Base-by-base conservation (phyloP, 2,888 invertebrate genomes). In the Chymomyza caudatula region DNA sequence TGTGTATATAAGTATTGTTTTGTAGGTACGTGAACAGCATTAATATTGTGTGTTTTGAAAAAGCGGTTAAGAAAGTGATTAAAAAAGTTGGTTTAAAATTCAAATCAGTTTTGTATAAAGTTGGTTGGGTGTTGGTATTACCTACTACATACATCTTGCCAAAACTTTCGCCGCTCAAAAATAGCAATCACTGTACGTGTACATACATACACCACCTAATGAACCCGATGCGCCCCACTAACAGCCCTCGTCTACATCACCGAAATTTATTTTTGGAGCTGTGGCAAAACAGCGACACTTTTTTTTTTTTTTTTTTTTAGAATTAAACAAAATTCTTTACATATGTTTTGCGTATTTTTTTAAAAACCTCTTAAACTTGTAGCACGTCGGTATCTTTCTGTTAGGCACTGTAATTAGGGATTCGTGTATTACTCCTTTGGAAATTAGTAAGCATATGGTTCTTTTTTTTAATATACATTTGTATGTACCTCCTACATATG, bases 201-300 rank as follows among this genome's bases (percentile, higher is more conserved):
- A 67, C 49, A 57, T 68, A 59, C 52, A 60, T 44, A 17, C 19
- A 37, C 29, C 19, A 37, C 29, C 29, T 37, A 37, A 37, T 37
- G 29, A 37, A 37, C 29, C 29, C 47, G 47, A 47, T 47, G 44
- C 44, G 44, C 43, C 25, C 56, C 53, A 55, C 19, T 29, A 37
- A 37, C 69, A 61, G 67, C 76, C 70, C 71, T 69, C 73, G 55
- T 63, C 77, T 72, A 69, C 68, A 68, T 65, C 69, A 68, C 66
- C 69, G 65, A 81, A 78, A 80, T 80, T 74, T 80, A 80, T 80
- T 80, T 80, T 84, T 80, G 85, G 85, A 84, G 74, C 78, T 80
- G 65, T 81, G 76, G 85, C 74, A 69, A 74, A 78, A 71, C 78
- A 73, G 82, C 76, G 72, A 82, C 74, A 84, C 69, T 84, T 80